A percentile compares a stretch with the other conserved stretches of the same genome.
Conservation (phyloP, 2,888 invertebrate genomes). For the Drosophila subquinaria region DNA sequence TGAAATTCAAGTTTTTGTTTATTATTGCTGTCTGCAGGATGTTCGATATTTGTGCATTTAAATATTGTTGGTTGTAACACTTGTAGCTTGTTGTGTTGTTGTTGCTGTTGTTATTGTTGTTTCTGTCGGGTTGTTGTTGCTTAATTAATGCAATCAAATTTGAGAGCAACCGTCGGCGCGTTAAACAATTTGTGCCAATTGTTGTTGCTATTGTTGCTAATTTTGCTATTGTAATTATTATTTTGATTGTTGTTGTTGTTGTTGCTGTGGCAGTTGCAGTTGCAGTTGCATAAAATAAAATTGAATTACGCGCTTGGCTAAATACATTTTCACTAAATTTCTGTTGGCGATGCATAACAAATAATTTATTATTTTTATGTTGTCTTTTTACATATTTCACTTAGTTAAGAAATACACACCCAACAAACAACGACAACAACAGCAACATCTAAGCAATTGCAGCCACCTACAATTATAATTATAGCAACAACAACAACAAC, state of each 20-base stretch:
- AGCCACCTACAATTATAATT: constrained; percentile 28
- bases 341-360: constrained; percentile 57
- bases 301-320: constrained; percentile 82
- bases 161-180: constrained; percentile 60
- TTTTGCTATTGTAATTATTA: constrained; percentile 39
- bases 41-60: not conserved
- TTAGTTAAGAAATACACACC: constrained; percentile 35
- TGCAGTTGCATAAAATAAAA: constrained; percentile 70
- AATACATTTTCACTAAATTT: constrained; percentile 77
- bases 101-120: constrained; percentile 37
- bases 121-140: constrained; percentile 29
- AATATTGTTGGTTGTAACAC: not conserved
- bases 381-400: constrained; percentile 6
- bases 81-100: constrained; percentile 1
- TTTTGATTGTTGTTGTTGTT: constrained; percentile 8
- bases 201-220: constrained; percentile 48
- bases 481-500: constrained; percentile 4
- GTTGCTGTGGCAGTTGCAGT: constrained; percentile 35
- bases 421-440: constrained; percentile 23
- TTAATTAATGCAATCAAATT: constrained; percentile 81
- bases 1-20: too few relatives aligned
- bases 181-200: constrained; percentile 71
- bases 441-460: constrained; percentile 26
- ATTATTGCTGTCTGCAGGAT: constrained; percentile 10
- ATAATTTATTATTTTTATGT: not conserved